phyloP scores from a whole-genome alignment of 2,888 invertebrate species.

The Coleophora deauratella region DNA sequence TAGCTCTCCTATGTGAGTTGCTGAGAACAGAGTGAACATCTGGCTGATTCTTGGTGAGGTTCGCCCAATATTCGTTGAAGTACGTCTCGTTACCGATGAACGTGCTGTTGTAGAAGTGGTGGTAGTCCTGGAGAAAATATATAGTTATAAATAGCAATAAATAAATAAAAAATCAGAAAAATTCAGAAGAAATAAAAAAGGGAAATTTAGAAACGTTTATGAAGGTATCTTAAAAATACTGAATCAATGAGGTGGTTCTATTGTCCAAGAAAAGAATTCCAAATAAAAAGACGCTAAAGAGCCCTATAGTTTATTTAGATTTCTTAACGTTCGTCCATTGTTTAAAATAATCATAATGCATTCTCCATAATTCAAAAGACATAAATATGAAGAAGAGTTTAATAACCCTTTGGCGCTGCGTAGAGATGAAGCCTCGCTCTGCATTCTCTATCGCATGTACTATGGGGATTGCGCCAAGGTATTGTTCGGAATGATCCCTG shows the following conservation, averaged over 20 bases:
- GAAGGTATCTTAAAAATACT: background rate
- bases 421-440: too few relatives aligned
- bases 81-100: conserved; percentile 74
- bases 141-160: background rate
- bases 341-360: too few relatives aligned
- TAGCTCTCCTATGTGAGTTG: conserved; percentile 87
- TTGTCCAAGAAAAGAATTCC: background rate
- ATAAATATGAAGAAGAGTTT: too few relatives aligned
- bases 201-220: background rate
- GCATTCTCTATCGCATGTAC: too few relatives aligned
- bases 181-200: background rate
- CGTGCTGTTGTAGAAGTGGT: conserved; percentile 87
- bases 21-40: conserved; percentile 83
- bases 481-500: too few relatives aligned
- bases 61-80: conserved; percentile 81
- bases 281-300: background rate
- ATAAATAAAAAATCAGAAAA: background rate
- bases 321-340: too few relatives aligned
- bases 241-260: background rate
- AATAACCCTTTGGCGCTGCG: too few relatives aligned
- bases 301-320: background rate
- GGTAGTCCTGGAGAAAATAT: conserved; percentile 73
- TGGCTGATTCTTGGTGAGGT: conserved; percentile 75
- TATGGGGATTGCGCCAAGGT: too few relatives aligned
- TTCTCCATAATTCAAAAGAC: too few relatives aligned